Base-by-base conservation (phyloP, 2,888 invertebrate genomes). In the Pelosia muscerda region DNA sequence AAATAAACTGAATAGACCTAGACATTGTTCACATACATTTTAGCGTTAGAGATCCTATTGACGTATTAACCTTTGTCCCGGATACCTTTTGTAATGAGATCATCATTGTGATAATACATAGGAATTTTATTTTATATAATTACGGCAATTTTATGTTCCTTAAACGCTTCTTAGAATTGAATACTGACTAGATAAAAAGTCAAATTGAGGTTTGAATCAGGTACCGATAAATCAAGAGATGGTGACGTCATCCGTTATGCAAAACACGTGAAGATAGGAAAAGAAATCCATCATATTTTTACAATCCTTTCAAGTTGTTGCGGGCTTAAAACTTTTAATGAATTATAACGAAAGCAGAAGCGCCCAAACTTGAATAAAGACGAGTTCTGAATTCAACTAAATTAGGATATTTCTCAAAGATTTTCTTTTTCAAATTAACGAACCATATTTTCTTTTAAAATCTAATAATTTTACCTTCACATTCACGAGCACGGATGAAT, bases 51-150 rank as follows among this genome's bases (percentile, higher is more conserved):
- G 74, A 71, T 77, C 54, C 65, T 68, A 73, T 69, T 56, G 59
- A 13, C 66, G 23, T 68, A 38, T 72, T 72, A 71, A 77, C 80
- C 80, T 78, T 71, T 80, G 65, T 65, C 49, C 73, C 65, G 28
- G 38, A 72, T 67, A 58, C 59, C 64, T 55, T 19, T 28, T 67
- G 65, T 63, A 72, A 77, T 78, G 78, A 78, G 73, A 80, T 77
- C 78, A 78, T 75, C 75, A 58, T 67, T 28, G 34, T 65, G 65
- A 75, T 75, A 75, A 78, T 73, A 65, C 61, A 58, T 31, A 67
- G 68, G 74, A 74, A 58, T 66, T 31, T 62, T 25, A n/a, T 38
- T 62, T 53, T 22, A 23, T 57, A 53, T 65, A 62, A 80, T 68
- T 79, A 67, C 53, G 58, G 58, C 55, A 67, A 67, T 61, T 75